Evolutionary conservation across 1,140 invertebrate species (phyloP), one percentile per base, ranked within the genome.

Genomic region (Aphaenogaster floridana): DNA sequence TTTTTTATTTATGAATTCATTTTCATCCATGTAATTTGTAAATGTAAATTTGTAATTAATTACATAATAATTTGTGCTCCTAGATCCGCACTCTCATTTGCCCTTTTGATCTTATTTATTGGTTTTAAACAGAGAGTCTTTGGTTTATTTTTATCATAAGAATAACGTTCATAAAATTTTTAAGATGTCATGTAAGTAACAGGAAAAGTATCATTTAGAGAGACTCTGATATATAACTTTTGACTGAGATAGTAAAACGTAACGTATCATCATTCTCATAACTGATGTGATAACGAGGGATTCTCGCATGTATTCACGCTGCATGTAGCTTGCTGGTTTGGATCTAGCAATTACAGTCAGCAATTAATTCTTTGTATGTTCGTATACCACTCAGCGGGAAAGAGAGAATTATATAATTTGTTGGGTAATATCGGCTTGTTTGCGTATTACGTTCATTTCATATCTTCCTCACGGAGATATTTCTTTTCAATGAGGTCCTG

Each of bases 401-500:
- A 69, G 66, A 48, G 5, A 69, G 21, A 69, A 69, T 5, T 3
- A 39, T 76, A 54, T 42, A 45, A 54, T 69, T 69, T 50, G 59
- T 52, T 83, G 54, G 15, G 36, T 86, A 90, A 91, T 80, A n/a
- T 45, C 63, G 2, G 21, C 28, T 17, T 71, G 42, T 59, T 48
- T 34, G 61, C 50, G 79, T 72, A 81, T 81, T 77, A 88, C 71
- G 61, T 63, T 64, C 64, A 36, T n/a, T 71, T 45, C 13, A 52
- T 13, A n/a, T 76, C 50, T 34, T n/a, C 54, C 39, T 61, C 69
- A 21, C 15, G 68, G 63, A 48, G 79, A 86, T 88, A 87, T 77
- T 66, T 80, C 84, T 87, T 84, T 91, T 86, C 89, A 91, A 91
- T 91, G 87, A 91, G 48, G 74, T 59, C 59, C 79, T 69, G 5